Evolutionary conservation across 2,113 vertebrate species (phyloP).

Genomic region (Silurus glanis): DNA sequence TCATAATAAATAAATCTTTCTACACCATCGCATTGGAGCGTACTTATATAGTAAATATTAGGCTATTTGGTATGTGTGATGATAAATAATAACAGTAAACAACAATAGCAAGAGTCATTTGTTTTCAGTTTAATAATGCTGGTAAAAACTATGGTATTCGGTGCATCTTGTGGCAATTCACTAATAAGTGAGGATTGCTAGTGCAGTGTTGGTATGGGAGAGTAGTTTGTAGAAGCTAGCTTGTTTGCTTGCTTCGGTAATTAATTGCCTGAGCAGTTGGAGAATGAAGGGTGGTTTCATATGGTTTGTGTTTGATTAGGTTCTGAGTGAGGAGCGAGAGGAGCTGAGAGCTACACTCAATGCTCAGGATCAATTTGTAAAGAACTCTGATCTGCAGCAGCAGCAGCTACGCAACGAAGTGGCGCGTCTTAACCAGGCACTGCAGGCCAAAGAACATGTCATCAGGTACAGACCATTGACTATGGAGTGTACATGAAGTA

Average conservation of each 20-base stretch:
- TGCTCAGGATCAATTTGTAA: constrained; percentile 76
- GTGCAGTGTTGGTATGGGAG: not conserved
- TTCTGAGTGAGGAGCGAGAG: constrained; percentile 76
- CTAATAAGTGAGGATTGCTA: not conserved
- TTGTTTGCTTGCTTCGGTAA: not conserved
- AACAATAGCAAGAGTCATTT: not conserved
- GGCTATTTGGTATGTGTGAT: not conserved
- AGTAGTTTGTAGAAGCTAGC: not conserved
- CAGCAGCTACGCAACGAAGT: constrained; percentile 76
- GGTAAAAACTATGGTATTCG: not conserved
- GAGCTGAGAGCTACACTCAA: constrained; percentile 74
- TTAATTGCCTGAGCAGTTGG: not conserved
- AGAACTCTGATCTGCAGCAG: constrained; percentile 67
- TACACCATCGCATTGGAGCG: not conserved
- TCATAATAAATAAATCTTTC: not conserved
- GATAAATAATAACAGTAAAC: not conserved
- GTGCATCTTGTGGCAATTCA: not conserved
- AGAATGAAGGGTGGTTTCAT: not conserved
- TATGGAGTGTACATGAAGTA: no score
- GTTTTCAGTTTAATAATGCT: not conserved
- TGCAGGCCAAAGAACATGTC: constrained; percentile 74
- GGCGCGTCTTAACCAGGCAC: constrained; percentile 64
- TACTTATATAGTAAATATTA: not conserved
- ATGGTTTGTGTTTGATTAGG: constrained; percentile 60
- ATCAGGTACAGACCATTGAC: constrained; percentile 68